Percentiles rank a stretch among this genome's conserved stretches.
Evolutionary conservation across 2,888 invertebrate species (phyloP).

Genomic region (Adela reaumurella): DNA sequence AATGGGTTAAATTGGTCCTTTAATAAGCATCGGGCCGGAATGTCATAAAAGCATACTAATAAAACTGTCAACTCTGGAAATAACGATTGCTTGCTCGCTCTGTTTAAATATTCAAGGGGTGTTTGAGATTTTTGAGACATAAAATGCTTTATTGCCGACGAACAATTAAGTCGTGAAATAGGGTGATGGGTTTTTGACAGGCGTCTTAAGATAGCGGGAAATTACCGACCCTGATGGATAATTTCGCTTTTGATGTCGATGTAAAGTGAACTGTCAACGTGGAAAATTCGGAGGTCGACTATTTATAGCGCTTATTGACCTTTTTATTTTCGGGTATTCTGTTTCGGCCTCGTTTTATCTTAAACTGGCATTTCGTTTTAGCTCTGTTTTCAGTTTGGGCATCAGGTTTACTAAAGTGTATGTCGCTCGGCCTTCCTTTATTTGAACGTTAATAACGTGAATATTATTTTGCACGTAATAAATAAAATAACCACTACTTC

Average conservation of each 20-base stretch:
- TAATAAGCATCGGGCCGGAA: slow-evolving; percentile 34
- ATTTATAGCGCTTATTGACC: too few relatives aligned
- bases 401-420: too few relatives aligned
- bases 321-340: too few relatives aligned
- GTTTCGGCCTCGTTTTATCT: too few relatives aligned
- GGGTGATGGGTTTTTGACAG: not conserved
- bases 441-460: too few relatives aligned
- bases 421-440: too few relatives aligned
- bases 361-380: too few relatives aligned
- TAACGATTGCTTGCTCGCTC: slow-evolving; percentile 23
- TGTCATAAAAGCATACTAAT: slow-evolving; percentile 38
- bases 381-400: too few relatives aligned
- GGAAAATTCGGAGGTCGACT: too few relatives aligned
- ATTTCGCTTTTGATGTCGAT: not conserved
- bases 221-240: not conserved
- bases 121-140: not conserved
- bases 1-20: slow-evolving; percentile 33
- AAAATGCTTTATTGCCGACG: not conserved
- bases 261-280: not conserved
- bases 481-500: too few relatives aligned
- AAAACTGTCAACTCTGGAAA: slow-evolving; percentile 31
- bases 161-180: not conserved
- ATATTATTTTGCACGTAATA: too few relatives aligned
- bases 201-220: not conserved
- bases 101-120: not conserved